Base-by-base conservation (phyloP, 1,140 invertebrate species). In the Scaptomyza hsui region DNA sequence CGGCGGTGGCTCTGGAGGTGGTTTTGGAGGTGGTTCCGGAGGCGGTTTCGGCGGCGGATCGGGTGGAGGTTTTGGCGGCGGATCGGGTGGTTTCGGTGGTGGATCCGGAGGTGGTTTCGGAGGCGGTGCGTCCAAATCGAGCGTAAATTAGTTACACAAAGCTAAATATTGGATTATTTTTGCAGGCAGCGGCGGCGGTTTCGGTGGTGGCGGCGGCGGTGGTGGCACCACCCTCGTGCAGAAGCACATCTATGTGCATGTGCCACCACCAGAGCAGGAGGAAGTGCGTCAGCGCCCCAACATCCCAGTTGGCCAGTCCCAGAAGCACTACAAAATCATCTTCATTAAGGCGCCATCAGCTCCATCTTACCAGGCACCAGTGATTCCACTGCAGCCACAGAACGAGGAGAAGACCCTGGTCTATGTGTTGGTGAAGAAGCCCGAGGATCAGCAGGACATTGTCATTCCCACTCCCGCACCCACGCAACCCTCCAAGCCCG, bases 351-450 rank as follows among this genome's bases (percentile, higher is more conserved):
- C 96, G 32, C 96, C 96, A 59, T 94, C 95, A 48, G 93, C 95
- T 45, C 95, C 95, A 24, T 94, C 95, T 55, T 95, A 95, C 39
- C 94, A 94, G 55, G 95, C 95, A 3, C 95, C 95, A 45, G 93
- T 95, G 48, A 95, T 96, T 57, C 95, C 95, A 13, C 92, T 95
- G 32, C 94, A 95, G 73, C 93, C 94, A 59, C 95, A 96, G 91
- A 95, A 96, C 91, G 95, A 96, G 92, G 95, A 97, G 91, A 97
- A 97, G 93, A 97, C 96, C n/a, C 93, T 97, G 60, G 96, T 97
- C 78, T 97, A 97, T 92, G 96, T 97, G 21, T 92, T 97, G 91
- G 95, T 97, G 62, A 97, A 97, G 94, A 96, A 95, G 91, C 96
- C 95, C 72, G 95, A 97, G 90, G 95, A 96, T 51, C 94, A 94